These are phyloP conservation scores for Cataglyphis cursor DNA, from an alignment of 2,888 invertebrate genomes.

Conservation along the genomic window DNA sequence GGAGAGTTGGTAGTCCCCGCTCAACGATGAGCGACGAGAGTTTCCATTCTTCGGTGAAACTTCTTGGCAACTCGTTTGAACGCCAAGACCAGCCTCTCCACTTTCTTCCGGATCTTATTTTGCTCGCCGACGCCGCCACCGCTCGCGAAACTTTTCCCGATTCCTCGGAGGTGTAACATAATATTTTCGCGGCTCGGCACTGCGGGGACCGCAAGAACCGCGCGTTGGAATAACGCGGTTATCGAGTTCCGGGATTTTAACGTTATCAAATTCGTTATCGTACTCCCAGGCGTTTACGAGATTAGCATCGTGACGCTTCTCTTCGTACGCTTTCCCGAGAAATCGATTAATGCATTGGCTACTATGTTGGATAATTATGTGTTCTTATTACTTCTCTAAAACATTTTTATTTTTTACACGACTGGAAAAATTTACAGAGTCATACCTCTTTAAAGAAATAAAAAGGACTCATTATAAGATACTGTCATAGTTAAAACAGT, in stretches of 20 bases:
- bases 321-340: background rate
- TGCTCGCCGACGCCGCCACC: constrained; percentile 56
- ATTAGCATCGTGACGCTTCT: constrained; percentile 41
- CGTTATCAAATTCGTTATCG: constrained; percentile 55
- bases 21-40: constrained; percentile 71
- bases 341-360: constrained; percentile 4
- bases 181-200: constrained; percentile 68
- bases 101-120: constrained; percentile 68
- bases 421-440: background rate
- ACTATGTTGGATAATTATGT: background rate
- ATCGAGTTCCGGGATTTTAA: constrained; percentile 55
- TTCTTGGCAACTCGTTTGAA: constrained; percentile 83
- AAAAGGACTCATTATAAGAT: background rate
- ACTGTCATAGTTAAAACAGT: background rate
- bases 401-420: background rate
- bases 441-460: background rate
- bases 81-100: constrained; percentile 73
- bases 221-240: constrained; percentile 57
- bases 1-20: constrained; percentile 50
- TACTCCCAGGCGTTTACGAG: constrained; percentile 37
- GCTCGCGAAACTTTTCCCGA: constrained; percentile 69
- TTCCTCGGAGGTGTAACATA: constrained; percentile 71
- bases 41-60: constrained; percentile 81
- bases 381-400: background rate
- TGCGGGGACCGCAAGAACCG: constrained; percentile 49